Base-by-base conservation (phyloP, 1,140 invertebrate genomes). In the Formica exsecta region DNA sequence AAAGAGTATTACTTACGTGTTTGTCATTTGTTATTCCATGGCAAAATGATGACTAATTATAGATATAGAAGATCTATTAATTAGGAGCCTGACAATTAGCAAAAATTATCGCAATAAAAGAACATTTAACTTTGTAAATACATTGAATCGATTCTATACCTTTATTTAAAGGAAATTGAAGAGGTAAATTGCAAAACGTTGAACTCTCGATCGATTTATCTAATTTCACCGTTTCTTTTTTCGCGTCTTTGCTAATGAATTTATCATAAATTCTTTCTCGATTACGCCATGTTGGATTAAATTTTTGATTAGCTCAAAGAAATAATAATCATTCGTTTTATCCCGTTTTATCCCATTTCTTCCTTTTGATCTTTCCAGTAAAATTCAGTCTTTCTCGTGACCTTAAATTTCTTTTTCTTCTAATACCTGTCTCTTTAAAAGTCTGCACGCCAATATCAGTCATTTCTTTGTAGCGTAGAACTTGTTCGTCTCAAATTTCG, bases 171-270 rank as follows among this genome's bases (percentile, higher is more conserved):
- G 48, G 22, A n/a, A 62, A 61, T 61, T 8, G 16, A 61, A 38
- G 13, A 62, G 29, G 4, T 2, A 22, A 62, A 29, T n/a, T 59
- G 7, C 16, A 11, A 76, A 76, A 62, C 38, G 41, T 62, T 11
- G 7, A 61, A 4, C 36, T 65, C 36, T 5, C 32, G 19, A 1
- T n/a, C 0, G 19, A 6, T 25, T 65, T 66, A 48, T 76, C 51
- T 54, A 41, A 54, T 29, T 62, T 51, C 16, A 2, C 13, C 8
- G 32, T 22, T 25, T 57, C 22, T 16, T 13, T 62, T 25, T 38
- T 76, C 41, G 13, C n/a, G 29, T 19, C 16, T 38, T 73, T n/a
- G 48, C 73, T 86, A 83, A 41, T 59, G 38, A 80, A 59, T 62
- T 48, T 13, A 22, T 25, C 36, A 8, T 41, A 19, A 38, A 13